Conservation (phyloP, 1,140 invertebrate genomes). For the Dendrolimus punctatus region DNA sequence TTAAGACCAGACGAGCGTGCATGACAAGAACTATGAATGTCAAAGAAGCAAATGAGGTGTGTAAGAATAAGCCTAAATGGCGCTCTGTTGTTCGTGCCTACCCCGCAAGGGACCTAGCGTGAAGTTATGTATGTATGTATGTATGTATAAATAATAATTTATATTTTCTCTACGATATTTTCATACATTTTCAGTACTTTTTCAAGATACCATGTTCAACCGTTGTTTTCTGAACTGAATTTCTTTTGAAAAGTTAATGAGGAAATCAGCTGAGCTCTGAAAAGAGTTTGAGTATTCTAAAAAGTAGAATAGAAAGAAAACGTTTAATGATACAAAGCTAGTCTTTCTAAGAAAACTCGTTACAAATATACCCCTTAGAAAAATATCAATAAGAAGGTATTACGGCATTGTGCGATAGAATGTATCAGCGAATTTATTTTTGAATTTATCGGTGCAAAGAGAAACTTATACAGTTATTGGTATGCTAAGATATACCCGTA, state of each 20-base stretch:
- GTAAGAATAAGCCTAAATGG: no score
- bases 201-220: not conserved
- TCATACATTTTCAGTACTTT: not conserved
- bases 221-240: not conserved
- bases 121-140: no score
- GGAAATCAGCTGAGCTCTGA: not conserved
- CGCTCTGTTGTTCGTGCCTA: no score
- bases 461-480: no score
- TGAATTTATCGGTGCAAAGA: no score
- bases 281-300: not conserved
- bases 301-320: constrained; percentile 1
- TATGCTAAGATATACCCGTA: no score
- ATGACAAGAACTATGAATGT: no score
- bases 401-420: not conserved
- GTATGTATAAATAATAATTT: no score
- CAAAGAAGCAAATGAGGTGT: no score
- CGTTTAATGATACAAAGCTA: constrained; percentile 10
- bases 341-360: constrained; percentile 5
- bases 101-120: no score
- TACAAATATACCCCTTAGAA: not conserved
- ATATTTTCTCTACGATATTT: not conserved
- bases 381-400: constrained; percentile 1
- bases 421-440: no score
- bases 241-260: not conserved
- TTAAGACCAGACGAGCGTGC: no score